Evolutionary conservation across 2,113 vertebrate genomes (phyloP).

Genomic region (Madoqua kirkii): DNA sequence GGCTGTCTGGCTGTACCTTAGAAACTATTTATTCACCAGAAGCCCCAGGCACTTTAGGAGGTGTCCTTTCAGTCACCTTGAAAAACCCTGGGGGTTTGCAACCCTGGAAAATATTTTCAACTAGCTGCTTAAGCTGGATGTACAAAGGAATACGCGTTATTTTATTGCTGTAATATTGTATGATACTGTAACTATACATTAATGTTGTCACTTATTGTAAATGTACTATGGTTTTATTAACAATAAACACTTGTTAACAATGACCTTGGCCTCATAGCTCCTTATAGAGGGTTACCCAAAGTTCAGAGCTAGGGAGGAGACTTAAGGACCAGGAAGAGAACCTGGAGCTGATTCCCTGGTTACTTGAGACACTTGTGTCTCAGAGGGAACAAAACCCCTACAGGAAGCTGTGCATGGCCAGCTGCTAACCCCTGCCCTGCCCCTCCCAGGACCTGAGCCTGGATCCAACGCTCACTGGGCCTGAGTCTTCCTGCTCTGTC

Average conservation of each 20-base stretch:
- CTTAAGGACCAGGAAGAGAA: neutral
- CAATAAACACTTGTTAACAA: constrained; percentile 78
- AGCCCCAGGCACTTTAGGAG: constrained; percentile 52
- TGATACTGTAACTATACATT: constrained; percentile 82
- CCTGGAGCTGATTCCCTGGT: neutral
- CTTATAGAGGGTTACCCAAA: neutral
- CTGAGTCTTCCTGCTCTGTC: neutral
- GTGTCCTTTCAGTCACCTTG: constrained; percentile 43
- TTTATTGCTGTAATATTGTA: constrained; percentile 82
- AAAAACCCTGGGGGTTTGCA: constrained; percentile 63
- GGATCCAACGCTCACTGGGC: rapidly evolving
- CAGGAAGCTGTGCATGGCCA: neutral
- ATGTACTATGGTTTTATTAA: constrained; percentile 85
- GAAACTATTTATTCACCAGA: constrained; percentile 77
- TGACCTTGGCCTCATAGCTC: neutral
- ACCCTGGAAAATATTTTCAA: constrained; percentile 79
- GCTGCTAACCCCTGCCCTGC: neutral
- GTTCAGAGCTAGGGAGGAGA: neutral
- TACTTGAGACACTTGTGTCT: neutral
- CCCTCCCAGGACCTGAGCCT: neutral
- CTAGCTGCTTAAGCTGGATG: constrained; percentile 78
- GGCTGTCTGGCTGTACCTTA: constrained; percentile 38
- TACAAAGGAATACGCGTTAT: constrained; percentile 76
- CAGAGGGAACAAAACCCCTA: neutral
- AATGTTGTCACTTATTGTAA: constrained; percentile 81